Evolutionary conservation across 2,888 invertebrate species (phyloP).

Genomic region (Deilephila porcellus): DNA sequence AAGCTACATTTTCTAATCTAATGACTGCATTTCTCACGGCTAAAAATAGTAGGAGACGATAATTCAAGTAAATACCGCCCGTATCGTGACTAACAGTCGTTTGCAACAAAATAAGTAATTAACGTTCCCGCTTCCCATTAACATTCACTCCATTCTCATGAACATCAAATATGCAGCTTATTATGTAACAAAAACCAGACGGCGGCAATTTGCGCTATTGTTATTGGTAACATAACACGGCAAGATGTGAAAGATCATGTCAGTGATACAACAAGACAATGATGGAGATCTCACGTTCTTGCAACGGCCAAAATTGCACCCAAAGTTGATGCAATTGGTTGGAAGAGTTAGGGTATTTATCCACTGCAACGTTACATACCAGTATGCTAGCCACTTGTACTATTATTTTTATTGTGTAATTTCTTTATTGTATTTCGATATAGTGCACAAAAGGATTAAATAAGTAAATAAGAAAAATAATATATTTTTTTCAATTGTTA

Average conservation of each 20-base stretch:
- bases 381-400: no score
- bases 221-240: conserved; percentile 9
- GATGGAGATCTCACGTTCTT: not conserved
- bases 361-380: not conserved
- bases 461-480: no score
- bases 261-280: conserved; percentile 2
- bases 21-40: not conserved
- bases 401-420: no score
- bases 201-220: conserved; percentile 13
- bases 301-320: not conserved
- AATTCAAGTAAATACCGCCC: not conserved
- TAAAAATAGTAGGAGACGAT: not conserved
- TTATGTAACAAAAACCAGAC: conserved; percentile 17
- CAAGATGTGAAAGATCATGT: conserved; percentile 8
- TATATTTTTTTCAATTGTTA: no score
- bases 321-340: not conserved
- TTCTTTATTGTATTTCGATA: no score
- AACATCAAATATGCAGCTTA: not conserved
- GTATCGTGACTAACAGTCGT: conserved; percentile 15
- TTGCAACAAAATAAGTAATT: conserved; percentile 14
- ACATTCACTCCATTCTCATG: conserved; percentile 17
- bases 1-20: not conserved
- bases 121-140: conserved; percentile 5
- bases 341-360: not conserved
- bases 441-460: no score